Base-by-base conservation (phyloP, 2,888 invertebrate species). In the Tuberolachnus salignus region DNA sequence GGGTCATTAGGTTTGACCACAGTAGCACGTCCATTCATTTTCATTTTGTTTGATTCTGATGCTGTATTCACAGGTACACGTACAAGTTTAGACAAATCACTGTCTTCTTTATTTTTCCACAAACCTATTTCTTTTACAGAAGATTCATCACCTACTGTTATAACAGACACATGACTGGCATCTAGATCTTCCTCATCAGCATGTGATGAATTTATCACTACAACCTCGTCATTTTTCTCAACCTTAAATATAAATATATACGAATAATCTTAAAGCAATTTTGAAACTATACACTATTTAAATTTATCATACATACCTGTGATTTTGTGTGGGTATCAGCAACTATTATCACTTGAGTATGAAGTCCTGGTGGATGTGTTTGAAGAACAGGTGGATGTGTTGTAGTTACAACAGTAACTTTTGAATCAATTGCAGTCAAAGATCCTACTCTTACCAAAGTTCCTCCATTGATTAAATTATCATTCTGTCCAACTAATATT, bases 101-200 rank as follows among this genome's bases (percentile, higher is more conserved):
- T 46, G 21, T 69, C 67, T 59, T 59, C 57, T 78, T 69, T 78
- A 59, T 6, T 69, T 59, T 78, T 78, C 78, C 78, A 78, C 9
- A 57, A 23, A 69, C 23, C 23, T 34, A 59, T n/a, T 42, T 69
- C 69, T 69, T 78, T 78, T 13, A 42, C 42, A 59, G 67, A 51
- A 69, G 78, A 69, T 61, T 92, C 92, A 83, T 92, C 91, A 71
- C 94, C 95, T 19, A 95, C 94, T 44, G 94, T 94, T 81, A 95
- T 94, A 80, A 95, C 95, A 0, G 95, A 95, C 80, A 95, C 94
- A 86, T 95, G 95, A 84, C 94, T 94, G 82, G 93, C 94, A 86
- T 95, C 94, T 26, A 87, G 86, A 49, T 84, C 83, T 64, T 84
- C 83, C 82, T 85, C 87, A 80, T 88, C 85, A 59, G 34, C 49